Evolutionary conservation across 2,888 invertebrate genomes (phyloP).

Genomic region (Dolichopus griseipennis): DNA sequence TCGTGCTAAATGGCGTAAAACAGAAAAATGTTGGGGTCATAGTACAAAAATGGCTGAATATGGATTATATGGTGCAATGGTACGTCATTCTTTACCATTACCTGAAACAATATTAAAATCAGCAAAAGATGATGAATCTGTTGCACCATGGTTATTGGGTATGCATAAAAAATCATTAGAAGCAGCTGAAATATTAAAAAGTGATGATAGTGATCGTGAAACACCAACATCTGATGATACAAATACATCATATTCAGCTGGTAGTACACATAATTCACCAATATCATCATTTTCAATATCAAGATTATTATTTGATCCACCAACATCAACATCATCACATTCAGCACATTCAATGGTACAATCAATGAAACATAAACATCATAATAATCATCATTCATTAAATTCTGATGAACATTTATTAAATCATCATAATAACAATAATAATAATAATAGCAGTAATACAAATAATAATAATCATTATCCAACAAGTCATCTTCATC

Average conservation of each 20-base stretch:
- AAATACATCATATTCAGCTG: constrained; percentile 47
- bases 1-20: constrained; percentile 98
- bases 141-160: constrained; percentile 98
- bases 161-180: constrained; percentile 93
- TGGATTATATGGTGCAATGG: constrained; percentile 99
- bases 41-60: constrained; percentile 99
- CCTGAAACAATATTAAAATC: constrained; percentile 98
- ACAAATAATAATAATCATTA: background rate
- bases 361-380: background rate
- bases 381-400: background rate
- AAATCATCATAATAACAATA: constrained; percentile 8
- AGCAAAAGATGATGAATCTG: constrained; percentile 92
- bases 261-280: constrained; percentile 44
- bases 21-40: constrained; percentile 99
- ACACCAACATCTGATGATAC: constrained; percentile 51
- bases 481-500: constrained; percentile 2
- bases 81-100: constrained; percentile 93
- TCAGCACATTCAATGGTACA: background rate
- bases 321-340: constrained; percentile 16
- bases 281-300: constrained; percentile 42
- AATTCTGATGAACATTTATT: background rate
- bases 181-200: constrained; percentile 90
- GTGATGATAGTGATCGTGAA: constrained; percentile 62
- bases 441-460: constrained; percentile 1
- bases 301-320: constrained; percentile 39